Conservation (phyloP, 2,888 invertebrate genomes). For the Apamea anceps region DNA sequence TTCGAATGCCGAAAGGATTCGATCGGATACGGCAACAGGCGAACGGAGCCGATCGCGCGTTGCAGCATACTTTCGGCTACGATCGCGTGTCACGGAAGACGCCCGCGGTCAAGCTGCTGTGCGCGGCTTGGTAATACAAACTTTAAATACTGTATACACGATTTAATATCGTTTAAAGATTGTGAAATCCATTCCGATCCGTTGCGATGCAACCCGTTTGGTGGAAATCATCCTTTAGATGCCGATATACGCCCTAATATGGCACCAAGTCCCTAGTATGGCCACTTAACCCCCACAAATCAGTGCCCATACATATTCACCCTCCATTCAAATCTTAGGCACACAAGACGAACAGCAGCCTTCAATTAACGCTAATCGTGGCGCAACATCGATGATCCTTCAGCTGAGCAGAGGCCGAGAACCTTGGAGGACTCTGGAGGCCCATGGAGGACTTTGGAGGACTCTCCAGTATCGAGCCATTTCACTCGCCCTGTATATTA, state of each 20-base stretch:
- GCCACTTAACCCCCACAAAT: conserved; percentile 33
- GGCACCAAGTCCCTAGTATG: conserved; percentile 19
- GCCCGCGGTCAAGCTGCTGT: too few species aligned
- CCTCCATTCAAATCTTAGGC: conserved; percentile 64
- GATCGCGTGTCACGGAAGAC: too few species aligned
- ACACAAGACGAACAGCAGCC: conserved; percentile 66
- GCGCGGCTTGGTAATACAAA: too few species aligned
- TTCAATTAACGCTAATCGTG: conserved; percentile 67
- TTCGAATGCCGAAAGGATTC: too few species aligned
- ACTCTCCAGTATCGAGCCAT: conserved; percentile 61
- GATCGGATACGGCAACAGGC: too few species aligned
- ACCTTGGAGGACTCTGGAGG: conserved; percentile 50
- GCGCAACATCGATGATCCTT: conserved; percentile 63
- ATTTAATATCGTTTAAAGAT: too few species aligned
- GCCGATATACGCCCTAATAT: not conserved
- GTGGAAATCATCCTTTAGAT: not conserved
- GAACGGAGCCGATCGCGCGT: too few species aligned
- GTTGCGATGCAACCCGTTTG: too few species aligned
- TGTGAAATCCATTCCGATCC: too few species aligned
- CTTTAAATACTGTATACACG: too few species aligned
- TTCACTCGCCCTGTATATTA: conserved; percentile 64
- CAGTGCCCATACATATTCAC: conserved; percentile 60
- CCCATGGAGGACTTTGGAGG: conserved; percentile 41
- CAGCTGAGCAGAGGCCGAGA: conserved; percentile 56
- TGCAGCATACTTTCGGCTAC: too few species aligned